Conservation (phyloP, 2,113 vertebrate genomes). For the Brienomyrus brachyistius region DNA sequence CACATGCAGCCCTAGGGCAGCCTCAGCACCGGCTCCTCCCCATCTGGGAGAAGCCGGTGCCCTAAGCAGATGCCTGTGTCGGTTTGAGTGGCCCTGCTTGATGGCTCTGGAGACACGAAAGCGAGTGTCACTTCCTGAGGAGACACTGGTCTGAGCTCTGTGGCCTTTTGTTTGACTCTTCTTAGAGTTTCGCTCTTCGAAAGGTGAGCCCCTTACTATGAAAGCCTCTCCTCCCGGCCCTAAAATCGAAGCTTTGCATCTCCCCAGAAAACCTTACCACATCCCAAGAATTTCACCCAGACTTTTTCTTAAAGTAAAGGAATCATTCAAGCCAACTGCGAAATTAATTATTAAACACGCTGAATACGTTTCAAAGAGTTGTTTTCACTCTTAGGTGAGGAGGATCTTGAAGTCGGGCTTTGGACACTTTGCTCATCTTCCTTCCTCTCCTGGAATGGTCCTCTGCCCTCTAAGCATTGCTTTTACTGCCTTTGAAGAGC, state of each 20-base stretch:
- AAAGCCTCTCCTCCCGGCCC: background rate
- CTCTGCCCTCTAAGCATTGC: slow-evolving; percentile 63
- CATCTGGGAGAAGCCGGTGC: background rate
- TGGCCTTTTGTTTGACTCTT: background rate
- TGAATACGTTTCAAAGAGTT: slow-evolving; percentile 67
- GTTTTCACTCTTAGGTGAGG: slow-evolving; percentile 55
- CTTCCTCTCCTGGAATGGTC: slow-evolving; percentile 56
- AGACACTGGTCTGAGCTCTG: background rate
- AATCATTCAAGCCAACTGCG: slow-evolving; percentile 58
- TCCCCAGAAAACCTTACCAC: slow-evolving; percentile 54
- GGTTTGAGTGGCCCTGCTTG: background rate
- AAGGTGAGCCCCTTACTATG: background rate
- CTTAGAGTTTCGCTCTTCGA: background rate
- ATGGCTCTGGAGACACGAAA: background rate
- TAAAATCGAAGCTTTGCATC: slow-evolving; percentile 36
- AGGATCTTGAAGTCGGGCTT: slow-evolving; percentile 37
- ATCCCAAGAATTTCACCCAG: slow-evolving; percentile 54
- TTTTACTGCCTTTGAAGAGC: slow-evolving; percentile 63
- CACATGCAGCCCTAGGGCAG: background rate
- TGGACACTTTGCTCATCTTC: slow-evolving; percentile 48
- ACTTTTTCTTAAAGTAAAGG: slow-evolving; percentile 55
- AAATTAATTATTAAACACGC: slow-evolving; percentile 67
- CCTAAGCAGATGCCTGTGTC: background rate
- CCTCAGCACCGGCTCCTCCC: background rate
- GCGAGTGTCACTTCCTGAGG: background rate